A percentile compares a stretch with the other conserved stretches of the same genome.
Conservation (phyloP, 2,113 vertebrate species). For the Heloderma charlesbogerti region DNA sequence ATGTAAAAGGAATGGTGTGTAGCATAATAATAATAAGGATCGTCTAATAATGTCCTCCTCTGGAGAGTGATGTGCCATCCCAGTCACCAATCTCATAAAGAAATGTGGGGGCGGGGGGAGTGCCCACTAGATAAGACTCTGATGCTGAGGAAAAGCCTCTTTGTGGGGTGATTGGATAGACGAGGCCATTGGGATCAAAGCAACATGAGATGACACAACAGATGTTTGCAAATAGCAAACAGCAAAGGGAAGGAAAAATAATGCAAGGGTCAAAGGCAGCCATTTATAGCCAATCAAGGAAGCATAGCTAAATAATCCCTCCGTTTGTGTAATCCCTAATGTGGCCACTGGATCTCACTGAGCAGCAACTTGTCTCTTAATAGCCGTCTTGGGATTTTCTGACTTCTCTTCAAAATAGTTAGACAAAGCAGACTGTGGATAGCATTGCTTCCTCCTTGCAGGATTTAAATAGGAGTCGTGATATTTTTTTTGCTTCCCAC, state of each 20-base stretch:
- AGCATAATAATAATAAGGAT: conserved; percentile 43
- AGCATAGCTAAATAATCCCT: conserved; percentile 6
- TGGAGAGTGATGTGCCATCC: conserved; percentile 6
- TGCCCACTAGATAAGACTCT: neutral
- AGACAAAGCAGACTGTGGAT: neutral
- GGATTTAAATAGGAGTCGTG: conserved; percentile 10
- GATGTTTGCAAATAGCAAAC: conserved; percentile 28
- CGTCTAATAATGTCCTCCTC: conserved; percentile 17
- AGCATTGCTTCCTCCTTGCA: conserved; percentile 6
- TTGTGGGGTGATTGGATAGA: neutral
- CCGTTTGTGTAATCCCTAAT: conserved; percentile 14
- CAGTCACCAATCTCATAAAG: conserved; percentile 1
- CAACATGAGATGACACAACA: conserved; percentile 21
- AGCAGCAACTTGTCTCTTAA: conserved; percentile 11
- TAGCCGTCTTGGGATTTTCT: conserved; percentile 16
- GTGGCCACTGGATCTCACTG: conserved; percentile 10
- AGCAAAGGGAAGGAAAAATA: conserved; percentile 14
- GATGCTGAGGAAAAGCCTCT: neutral
- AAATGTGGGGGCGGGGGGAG: neutral
- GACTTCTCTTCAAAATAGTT: conserved; percentile 22
- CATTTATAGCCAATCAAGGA: conserved; percentile 30
- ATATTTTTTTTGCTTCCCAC: neutral
- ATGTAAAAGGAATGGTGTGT: conserved; percentile 3
- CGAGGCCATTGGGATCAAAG: neutral
- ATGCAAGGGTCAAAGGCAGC: conserved; percentile 13